Evolutionary conservation across 2,888 invertebrate species (phyloP).

Genomic region (Ennomos fuscantarius): DNA sequence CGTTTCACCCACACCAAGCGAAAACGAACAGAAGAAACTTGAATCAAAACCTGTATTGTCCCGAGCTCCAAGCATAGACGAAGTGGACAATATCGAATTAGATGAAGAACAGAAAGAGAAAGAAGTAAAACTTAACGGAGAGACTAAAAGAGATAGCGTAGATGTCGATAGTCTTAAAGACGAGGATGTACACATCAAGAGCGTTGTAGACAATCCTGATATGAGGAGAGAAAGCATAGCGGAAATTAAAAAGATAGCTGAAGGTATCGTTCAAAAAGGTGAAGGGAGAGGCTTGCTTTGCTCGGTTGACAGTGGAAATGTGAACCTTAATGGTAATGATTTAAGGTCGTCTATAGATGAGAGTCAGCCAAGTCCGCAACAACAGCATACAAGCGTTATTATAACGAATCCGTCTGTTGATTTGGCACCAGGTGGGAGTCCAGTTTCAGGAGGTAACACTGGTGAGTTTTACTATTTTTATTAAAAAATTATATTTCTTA

Average conservation of each 20-base stretch:
- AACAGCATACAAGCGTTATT: conserved; percentile 87
- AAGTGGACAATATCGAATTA: conserved; percentile 75
- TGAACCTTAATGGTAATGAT: conserved; percentile 70
- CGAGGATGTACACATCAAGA: conserved; percentile 72
- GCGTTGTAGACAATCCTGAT: conserved; percentile 77
- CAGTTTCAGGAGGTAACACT: conserved; percentile 74
- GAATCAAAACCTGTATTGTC: conserved; percentile 71
- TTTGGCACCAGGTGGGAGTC: conserved; percentile 79
- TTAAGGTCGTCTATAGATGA: conserved; percentile 68
- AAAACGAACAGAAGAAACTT: conserved; percentile 69
- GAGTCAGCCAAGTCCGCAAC: conserved; percentile 58
- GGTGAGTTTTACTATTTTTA: conserved; percentile 50
- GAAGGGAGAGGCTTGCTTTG: conserved; percentile 74
- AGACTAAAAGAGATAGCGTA: conserved; percentile 83
- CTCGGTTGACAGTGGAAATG: conserved; percentile 76
- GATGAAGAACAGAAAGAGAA: conserved; percentile 70
- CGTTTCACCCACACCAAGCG: conserved; percentile 80
- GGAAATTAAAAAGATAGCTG: conserved; percentile 77
- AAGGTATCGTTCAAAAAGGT: conserved; percentile 80
- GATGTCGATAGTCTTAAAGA: conserved; percentile 82
- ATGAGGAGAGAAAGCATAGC: conserved; percentile 79
- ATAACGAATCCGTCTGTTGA: conserved; percentile 90
- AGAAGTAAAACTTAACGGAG: conserved; percentile 76
- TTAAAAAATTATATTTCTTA: too few relatives aligned
- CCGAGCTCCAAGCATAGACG: conserved; percentile 80